Evolutionary conservation across 1,140 invertebrate genomes (phyloP).

Genomic region (Agrilus planipennis): DNA sequence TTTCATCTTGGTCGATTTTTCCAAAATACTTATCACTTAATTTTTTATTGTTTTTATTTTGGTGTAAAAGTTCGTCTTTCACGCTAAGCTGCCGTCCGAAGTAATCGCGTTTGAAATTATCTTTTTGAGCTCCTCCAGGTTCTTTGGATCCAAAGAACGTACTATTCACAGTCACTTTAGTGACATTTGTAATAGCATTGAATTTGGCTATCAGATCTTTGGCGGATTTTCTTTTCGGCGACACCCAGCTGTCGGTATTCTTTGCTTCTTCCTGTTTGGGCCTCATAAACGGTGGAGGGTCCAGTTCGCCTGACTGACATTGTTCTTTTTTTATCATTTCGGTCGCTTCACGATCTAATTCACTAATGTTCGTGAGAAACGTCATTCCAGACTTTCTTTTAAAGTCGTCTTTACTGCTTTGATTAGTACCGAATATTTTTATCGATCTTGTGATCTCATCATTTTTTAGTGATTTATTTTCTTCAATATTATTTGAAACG

Average conservation of each 20-base stretch:
- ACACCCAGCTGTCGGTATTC: slow-evolving; percentile 30
- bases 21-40: neutral
- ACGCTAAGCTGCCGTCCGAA: slow-evolving; percentile 22
- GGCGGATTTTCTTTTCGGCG: slow-evolving; percentile 37
- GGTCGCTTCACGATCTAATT: slow-evolving; percentile 63
- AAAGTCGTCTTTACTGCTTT: slow-evolving; percentile 29
- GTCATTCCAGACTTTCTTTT: slow-evolving; percentile 50
- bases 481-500: no score
- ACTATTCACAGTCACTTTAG: slow-evolving; percentile 41
- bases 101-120: slow-evolving; percentile 18
- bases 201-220: slow-evolving; percentile 50
- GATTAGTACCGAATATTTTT: slow-evolving; percentile 31
- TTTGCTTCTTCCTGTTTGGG: slow-evolving; percentile 24
- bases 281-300: slow-evolving; percentile 29
- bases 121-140: slow-evolving; percentile 11
- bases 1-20: no score
- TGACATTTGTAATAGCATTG: slow-evolving; percentile 47
- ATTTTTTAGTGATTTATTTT: no score
- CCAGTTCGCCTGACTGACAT: slow-evolving; percentile 20
- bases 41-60: slow-evolving; percentile 7
- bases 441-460: slow-evolving; percentile 31
- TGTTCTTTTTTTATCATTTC: slow-evolving; percentile 50
- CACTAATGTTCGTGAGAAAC: slow-evolving; percentile 66
- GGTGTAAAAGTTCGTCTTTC: slow-evolving; percentile 15
- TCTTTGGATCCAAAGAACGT: slow-evolving; percentile 33